Conservation (phyloP, 2,797 vertebrate species). For the Sebastes itinus region DNA sequence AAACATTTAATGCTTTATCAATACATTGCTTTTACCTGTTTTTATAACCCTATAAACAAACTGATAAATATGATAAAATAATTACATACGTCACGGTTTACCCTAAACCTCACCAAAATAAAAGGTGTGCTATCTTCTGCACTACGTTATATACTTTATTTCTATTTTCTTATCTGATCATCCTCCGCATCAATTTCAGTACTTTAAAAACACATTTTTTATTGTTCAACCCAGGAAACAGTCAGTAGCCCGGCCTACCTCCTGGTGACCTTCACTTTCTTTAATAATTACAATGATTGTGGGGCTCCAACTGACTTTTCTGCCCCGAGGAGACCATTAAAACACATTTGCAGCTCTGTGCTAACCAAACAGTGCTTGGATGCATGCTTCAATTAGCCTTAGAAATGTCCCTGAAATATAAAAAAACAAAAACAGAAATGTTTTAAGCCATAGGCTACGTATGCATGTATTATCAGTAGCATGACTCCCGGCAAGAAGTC, state of each 20-base stretch:
- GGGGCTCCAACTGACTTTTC: conserved; percentile 43
- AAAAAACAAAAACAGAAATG: conserved; percentile 24
- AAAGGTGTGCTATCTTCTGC: not conserved
- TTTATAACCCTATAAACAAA: not conserved
- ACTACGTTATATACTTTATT: not conserved
- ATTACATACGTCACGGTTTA: not conserved
- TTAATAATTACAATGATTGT: conserved; percentile 68
- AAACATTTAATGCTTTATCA: not conserved
- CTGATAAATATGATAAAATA: not conserved
- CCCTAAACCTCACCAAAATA: not conserved
- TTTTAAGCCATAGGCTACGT: conserved; percentile 34
- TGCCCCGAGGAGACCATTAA: conserved; percentile 64
- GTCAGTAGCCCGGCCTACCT: conserved; percentile 3
- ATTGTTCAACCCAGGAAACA: not conserved
- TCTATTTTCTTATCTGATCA: not conserved
- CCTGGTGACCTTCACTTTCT: conserved; percentile 58
- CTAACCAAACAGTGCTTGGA: conserved; percentile 47
- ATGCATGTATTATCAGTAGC: conserved; percentile 21
- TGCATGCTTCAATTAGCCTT: conserved; percentile 54
- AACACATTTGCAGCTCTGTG: conserved; percentile 38
- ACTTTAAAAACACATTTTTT: not conserved
- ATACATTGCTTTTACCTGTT: not conserved
- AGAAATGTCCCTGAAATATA: conserved; percentile 52
- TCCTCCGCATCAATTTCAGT: not conserved
- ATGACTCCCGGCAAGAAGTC: conserved; percentile 42